Conservation (phyloP, 2,113 vertebrate genomes). For the Rhynchomys soricoides region DNA sequence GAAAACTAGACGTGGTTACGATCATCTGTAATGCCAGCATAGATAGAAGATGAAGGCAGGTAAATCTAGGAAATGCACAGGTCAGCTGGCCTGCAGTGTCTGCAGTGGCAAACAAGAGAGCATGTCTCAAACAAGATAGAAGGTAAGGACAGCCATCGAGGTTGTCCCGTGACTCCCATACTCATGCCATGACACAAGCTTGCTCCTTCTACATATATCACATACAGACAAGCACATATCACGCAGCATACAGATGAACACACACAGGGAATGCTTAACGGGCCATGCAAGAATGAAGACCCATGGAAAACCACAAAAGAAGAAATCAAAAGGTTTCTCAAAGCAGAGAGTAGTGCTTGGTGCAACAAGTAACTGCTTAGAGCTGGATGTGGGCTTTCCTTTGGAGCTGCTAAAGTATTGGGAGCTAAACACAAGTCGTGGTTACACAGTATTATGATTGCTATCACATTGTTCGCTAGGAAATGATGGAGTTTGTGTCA, state of each 20-base stretch:
- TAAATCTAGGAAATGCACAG: not conserved
- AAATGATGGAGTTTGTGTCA: not conserved
- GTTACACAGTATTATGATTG: not conserved
- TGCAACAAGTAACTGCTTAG: not conserved
- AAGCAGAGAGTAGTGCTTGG: not conserved
- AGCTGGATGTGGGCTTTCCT: not conserved
- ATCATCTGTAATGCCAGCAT: no score
- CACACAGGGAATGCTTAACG: not conserved
- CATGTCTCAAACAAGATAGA: not conserved
- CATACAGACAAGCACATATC: not conserved
- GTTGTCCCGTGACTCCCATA: not conserved
- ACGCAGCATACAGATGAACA: not conserved
- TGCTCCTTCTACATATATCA: no score
- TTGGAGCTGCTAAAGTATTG: constrained; percentile 5
- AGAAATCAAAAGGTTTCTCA: not conserved
- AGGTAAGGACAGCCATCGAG: not conserved
- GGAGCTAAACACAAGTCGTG: not conserved
- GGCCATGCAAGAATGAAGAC: not conserved
- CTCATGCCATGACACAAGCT: not conserved
- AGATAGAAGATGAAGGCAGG: not conserved
- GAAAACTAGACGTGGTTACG: not conserved
- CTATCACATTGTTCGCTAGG: not conserved
- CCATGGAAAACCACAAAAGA: not conserved
- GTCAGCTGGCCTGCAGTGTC: no score
- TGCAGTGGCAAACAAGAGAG: no score